Evolutionary conservation across 2,113 vertebrate genomes (phyloP).

Genomic region (Acrocephalus kingi): DNA sequence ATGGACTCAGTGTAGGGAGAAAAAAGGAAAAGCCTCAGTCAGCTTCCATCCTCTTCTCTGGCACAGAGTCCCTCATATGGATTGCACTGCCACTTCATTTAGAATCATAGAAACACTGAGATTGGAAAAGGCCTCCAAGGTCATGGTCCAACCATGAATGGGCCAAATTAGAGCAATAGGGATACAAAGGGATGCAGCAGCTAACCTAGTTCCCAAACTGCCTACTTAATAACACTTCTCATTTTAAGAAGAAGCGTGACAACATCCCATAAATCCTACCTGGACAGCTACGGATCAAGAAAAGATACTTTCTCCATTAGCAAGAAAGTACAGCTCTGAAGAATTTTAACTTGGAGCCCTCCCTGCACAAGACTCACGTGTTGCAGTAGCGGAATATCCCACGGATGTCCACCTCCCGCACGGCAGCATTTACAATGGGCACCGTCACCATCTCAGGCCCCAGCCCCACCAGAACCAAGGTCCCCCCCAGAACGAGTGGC

Average conservation of each 20-base stretch:
- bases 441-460: conserved; percentile 82
- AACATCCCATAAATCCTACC: background rate
- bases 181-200: background rate
- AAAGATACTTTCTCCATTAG: background rate
- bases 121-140: background rate
- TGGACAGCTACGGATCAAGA: background rate
- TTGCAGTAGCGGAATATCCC: conserved; percentile 97
- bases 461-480: conserved; percentile 88
- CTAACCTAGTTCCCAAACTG: background rate
- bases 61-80: background rate
- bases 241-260: background rate
- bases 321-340: background rate
- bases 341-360: background rate
- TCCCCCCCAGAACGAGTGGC: conserved; percentile 90
- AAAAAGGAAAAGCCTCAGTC: background rate
- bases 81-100: accelerated
- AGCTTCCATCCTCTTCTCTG: background rate
- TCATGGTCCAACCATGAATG: background rate
- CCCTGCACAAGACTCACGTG: conserved; percentile 80
- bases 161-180: background rate
- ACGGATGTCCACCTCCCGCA: conserved; percentile 91
- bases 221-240: background rate
- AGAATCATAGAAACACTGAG: background rate
- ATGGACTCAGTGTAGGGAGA: background rate
- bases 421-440: conserved; percentile 82